Percentiles rank a stretch among this genome's conserved stretches.
Conservation (phyloP, 2,797 vertebrate species). For the Intellagama lesueurii region DNA sequence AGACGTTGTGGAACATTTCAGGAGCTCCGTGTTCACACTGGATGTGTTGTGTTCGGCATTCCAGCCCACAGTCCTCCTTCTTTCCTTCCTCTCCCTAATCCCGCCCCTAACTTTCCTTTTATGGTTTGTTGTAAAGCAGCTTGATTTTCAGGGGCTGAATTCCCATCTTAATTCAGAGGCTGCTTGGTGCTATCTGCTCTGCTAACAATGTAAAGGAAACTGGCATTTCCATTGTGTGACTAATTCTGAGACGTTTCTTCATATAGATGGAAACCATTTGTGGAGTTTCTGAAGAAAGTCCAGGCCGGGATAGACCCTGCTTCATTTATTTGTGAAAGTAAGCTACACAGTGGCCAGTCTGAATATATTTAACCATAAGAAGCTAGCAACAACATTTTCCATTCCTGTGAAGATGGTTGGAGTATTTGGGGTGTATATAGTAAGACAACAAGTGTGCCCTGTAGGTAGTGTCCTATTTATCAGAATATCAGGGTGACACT, state of each 20-base stretch:
- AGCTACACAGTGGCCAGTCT: constrained; percentile 17
- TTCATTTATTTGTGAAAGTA: constrained; percentile 29
- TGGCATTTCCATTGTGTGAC: not conserved
- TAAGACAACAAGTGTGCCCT: not conserved
- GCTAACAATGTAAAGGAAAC: too few species aligned
- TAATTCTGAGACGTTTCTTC: constrained; percentile 17
- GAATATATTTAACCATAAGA: not conserved
- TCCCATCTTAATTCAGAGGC: too few species aligned
- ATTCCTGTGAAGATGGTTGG: not conserved
- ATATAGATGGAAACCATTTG: constrained; percentile 60
- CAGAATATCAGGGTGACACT: not conserved
- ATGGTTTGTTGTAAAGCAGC: too few species aligned
- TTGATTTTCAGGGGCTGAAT: too few species aligned
- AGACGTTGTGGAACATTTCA: too few species aligned
- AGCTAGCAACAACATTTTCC: not conserved
- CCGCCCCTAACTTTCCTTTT: too few species aligned
- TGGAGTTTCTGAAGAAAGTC: constrained; percentile 44
- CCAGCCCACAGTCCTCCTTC: too few species aligned
- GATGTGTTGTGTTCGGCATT: too few species aligned
- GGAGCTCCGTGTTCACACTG: too few species aligned
- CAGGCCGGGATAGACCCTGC: not conserved
- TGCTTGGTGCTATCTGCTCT: too few species aligned
- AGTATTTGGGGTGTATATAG: not conserved
- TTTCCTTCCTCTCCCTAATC: too few species aligned
- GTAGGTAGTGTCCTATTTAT: not conserved